Evolutionary conservation across 1,140 invertebrate species (phyloP).

Genomic region (Drosophila insularis): DNA sequence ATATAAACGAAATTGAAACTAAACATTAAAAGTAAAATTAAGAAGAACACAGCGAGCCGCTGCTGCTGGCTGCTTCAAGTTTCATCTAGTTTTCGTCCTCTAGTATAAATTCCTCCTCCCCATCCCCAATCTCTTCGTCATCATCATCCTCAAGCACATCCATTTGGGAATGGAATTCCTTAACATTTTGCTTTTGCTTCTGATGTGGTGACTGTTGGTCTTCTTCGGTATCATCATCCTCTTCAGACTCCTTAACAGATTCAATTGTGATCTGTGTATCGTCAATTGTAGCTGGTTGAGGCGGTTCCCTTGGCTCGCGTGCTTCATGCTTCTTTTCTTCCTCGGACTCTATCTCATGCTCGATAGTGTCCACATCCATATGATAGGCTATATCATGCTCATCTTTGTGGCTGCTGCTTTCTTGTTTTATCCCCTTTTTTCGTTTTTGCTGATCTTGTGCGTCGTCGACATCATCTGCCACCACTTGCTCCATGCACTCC

Average conservation of each 20-base stretch:
- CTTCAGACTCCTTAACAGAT: slow-evolving; percentile 65
- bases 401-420: not conserved
- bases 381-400: slow-evolving; percentile 14
- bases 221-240: slow-evolving; percentile 53
- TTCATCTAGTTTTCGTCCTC: slow-evolving; percentile 12
- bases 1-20: slow-evolving; percentile 15
- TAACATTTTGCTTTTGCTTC: not conserved
- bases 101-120: slow-evolving; percentile 24
- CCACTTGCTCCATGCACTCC: not conserved
- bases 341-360: slow-evolving; percentile 16
- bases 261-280: slow-evolving; percentile 68
- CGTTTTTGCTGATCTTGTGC: not conserved
- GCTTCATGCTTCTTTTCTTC: slow-evolving; percentile 29
- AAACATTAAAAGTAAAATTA: slow-evolving; percentile 5
- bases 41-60: not conserved
- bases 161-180: slow-evolving; percentile 4
- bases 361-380: slow-evolving; percentile 44
- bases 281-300: slow-evolving; percentile 37
- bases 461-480: not conserved
- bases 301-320: slow-evolving; percentile 8
- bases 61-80: not conserved
- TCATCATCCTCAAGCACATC: not conserved
- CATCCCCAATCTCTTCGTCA: too few relatives aligned
- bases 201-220: slow-evolving; percentile 16
- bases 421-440: slow-evolving; percentile 19